These are phyloP conservation scores for Henricia sp. DNA, from an alignment of 53 echinoderm and acorn worm genomes.

Conservation along the genomic window DNA sequence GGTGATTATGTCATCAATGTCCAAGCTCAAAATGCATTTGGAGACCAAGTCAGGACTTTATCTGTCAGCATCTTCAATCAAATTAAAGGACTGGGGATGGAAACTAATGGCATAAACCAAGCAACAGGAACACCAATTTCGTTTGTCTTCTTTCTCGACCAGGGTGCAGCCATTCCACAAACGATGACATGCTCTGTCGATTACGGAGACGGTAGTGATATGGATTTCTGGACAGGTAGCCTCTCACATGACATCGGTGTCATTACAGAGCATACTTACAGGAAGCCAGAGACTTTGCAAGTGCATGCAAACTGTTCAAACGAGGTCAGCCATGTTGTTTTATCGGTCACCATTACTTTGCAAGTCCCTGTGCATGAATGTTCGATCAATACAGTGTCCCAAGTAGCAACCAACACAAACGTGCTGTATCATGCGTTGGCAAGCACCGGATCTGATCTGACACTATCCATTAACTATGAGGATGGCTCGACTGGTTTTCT, in stretches of 20 bases:
- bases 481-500: neutral
- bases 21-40: slow-evolving; percentile 40
- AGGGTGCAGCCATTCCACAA: slow-evolving; percentile 14
- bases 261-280: slow-evolving; percentile 17
- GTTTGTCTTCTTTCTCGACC: slow-evolving; percentile 33
- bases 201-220: slow-evolving; percentile 40
- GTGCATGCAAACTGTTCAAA: slow-evolving; percentile 41
- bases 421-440: neutral
- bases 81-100: slow-evolving; percentile 24
- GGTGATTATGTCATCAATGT: slow-evolving; percentile 57
- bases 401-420: neutral
- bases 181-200: slow-evolving; percentile 40
- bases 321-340: slow-evolving; percentile 17
- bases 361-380: slow-evolving; percentile 8
- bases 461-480: neutral
- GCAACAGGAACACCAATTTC: neutral
- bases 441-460: neutral
- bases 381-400: neutral
- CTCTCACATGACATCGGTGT: slow-evolving; percentile 1
- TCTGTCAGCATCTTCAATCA: slow-evolving; percentile 23
- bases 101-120: neutral
- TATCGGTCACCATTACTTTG: neutral
- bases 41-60: neutral
- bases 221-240: neutral
- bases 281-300: neutral